Percentiles rank a stretch among this genome's conserved stretches.
Evolutionary conservation across 2,113 vertebrate genomes (phyloP).

Genomic region (Phyllostomus discolor): DNA sequence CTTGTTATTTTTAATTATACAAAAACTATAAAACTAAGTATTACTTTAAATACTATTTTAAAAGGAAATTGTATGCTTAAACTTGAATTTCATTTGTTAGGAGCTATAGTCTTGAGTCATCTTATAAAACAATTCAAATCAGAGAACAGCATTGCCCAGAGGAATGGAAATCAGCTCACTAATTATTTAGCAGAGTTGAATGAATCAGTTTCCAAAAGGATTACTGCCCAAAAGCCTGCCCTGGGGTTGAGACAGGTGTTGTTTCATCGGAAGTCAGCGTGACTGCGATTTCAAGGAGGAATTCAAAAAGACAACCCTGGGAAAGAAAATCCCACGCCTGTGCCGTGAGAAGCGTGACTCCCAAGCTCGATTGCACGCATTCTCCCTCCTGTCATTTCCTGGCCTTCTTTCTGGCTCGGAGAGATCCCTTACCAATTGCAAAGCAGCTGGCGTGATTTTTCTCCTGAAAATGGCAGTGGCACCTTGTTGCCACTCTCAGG

Average conservation of each 20-base stretch:
- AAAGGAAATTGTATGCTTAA: background rate
- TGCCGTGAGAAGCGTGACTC: conserved; percentile 17
- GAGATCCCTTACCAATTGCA: background rate
- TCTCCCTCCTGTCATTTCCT: background rate
- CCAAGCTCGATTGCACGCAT: background rate
- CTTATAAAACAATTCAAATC: background rate
- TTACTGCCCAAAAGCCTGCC: conserved; percentile 38
- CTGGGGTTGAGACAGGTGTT: conserved; percentile 55
- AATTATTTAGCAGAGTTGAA: conserved; percentile 60
- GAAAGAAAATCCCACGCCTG: conserved; percentile 33
- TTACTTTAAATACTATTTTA: background rate
- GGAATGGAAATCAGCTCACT: conserved; percentile 53
- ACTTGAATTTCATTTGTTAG: background rate
- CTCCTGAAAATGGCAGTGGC: conserved; percentile 14
- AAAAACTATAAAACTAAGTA: background rate
- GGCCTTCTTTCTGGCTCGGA: background rate
- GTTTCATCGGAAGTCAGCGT: conserved; percentile 30
- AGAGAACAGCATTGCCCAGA: background rate
- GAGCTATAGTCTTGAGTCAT: background rate
- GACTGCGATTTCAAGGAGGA: conserved; percentile 32
- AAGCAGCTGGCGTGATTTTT: conserved; percentile 49
- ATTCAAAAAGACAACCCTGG: conserved; percentile 37
- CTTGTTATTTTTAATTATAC: background rate
- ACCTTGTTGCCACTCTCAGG: background rate
- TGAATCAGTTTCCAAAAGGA: conserved; percentile 24